Evolutionary conservation across 2,888 invertebrate genomes (phyloP), one percentile per base, ranked within the genome.

Genomic region (Hydrotaea diabolus): DNA sequence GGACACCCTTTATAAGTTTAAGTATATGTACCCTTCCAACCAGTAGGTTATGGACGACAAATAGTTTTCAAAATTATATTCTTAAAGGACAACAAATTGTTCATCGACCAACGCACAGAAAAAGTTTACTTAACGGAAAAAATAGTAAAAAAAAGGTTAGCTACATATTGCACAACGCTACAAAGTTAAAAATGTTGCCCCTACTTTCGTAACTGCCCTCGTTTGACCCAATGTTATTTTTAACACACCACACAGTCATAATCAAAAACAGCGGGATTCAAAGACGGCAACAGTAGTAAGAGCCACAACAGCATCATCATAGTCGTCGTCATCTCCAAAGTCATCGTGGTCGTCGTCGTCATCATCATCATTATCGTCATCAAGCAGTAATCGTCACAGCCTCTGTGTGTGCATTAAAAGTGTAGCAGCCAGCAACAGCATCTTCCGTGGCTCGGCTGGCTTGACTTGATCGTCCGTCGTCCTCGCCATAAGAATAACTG

Each of bases 311-410:
- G 53, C 73, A 36, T 72, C 75, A n/a, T 64, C 76, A 83, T 39
- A 13, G 39, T 43, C 76, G 39, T 43, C 76, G 53, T 66, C 78
- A 75, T 64, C 78, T 72, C 71, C 79, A 83, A 72, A 55, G 71
- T 17, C 80, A 72, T 57, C 73, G 71, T 77, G n/a, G 49, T n/a
- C 49, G 13, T 77, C 49, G 49, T n/a, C 49, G 13, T 81, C 80
- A 21, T 77, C 85, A 79, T 77, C 86, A 80, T 76, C 80, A 84
- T 82, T 85, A 84, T 86, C 86, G 80, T 86, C 86, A 83, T 85
- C 86, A 85, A 82, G 77, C 79, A 79, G 79, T 85, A 85, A 85
- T 85, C 85, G 79, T 79, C 82, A 82, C 79, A 82, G 82, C 85
- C 85, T 79, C 79, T 80, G 82, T 82, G 19, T 82, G 46, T 46